These are phyloP conservation scores for Therioaphis trifolii DNA, from an alignment of 2,888 invertebrate species.

Conservation along the genomic window DNA sequence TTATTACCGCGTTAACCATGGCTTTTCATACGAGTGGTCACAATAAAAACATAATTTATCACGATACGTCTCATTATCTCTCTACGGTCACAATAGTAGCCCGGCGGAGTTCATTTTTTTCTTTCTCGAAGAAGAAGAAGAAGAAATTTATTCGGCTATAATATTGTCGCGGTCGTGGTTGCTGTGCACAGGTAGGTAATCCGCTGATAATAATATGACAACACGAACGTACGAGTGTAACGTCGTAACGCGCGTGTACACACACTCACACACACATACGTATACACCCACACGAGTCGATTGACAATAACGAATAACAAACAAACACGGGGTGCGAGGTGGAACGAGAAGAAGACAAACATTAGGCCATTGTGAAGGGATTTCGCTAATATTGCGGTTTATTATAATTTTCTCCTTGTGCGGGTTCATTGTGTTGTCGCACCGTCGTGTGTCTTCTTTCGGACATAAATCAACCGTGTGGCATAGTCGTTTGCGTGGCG, in stretches of 20 bases:
- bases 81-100: conserved; percentile 1
- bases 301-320: conserved; percentile 54
- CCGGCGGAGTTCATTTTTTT: conserved; percentile 41
- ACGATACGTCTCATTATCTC: conserved; percentile 51
- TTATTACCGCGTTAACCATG: background rate
- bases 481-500: background rate
- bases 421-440: conserved; percentile 27
- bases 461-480: conserved; percentile 21
- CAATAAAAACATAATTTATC: conserved; percentile 60
- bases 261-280: no score
- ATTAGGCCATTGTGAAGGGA: conserved; percentile 20
- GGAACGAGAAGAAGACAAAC: conserved; percentile 40
- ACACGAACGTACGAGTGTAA: conserved; percentile 24
- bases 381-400: conserved; percentile 55
- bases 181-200: conserved; percentile 3
- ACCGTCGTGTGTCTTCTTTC: background rate
- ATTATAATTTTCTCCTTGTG: conserved; percentile 58
- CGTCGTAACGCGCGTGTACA: background rate
- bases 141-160: background rate
- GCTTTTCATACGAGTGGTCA: conserved; percentile 52
- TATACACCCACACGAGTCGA: no score
- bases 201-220: no score
- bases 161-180: conserved; percentile 5
- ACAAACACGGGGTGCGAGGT: conserved; percentile 26
- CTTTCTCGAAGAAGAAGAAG: no score